These are phyloP conservation scores for Manacus vitellinus DNA, from an alignment of 2,113 vertebrate species.

Conservation along the genomic window DNA sequence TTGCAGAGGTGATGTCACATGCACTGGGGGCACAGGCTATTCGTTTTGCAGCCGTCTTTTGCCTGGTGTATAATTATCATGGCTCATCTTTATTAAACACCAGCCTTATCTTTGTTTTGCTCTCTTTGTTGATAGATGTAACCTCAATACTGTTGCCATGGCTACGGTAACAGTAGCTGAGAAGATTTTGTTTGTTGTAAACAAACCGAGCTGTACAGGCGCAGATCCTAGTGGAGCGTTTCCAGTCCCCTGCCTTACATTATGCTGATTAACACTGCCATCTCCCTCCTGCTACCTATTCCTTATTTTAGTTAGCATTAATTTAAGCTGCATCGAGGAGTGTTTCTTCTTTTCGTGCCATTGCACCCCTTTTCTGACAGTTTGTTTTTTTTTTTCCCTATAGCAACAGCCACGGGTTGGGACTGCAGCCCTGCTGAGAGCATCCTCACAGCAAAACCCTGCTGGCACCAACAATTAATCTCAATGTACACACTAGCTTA, in stretches of 20 bases:
- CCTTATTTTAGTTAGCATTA: conserved; percentile 62
- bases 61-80: conserved; percentile 68
- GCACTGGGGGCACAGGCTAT: not conserved
- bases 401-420: not conserved
- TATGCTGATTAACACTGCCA: conserved; percentile 38
- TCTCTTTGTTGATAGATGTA: conserved; percentile 75
- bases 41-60: conserved; percentile 8
- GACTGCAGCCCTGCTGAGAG: not conserved
- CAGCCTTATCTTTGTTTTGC: conserved; percentile 71
- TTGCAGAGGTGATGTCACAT: not conserved
- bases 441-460: not conserved
- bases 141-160: conserved; percentile 76
- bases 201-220: conserved; percentile 67
- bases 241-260: conserved; percentile 39
- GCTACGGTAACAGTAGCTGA: conserved; percentile 71
- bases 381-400: not conserved
- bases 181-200: conserved; percentile 78
- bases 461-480: conserved; percentile 46
- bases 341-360: not conserved
- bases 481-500: conserved; percentile 21
- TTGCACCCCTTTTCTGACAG: not conserved
- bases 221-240: conserved; percentile 17
- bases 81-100: conserved; percentile 76
- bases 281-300: conserved; percentile 22
- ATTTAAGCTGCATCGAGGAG: not conserved